Percentiles rank a stretch among this genome's conserved stretches.
Evolutionary conservation across 2,113 vertebrate genomes (phyloP).

Genomic region (Narcine bancroftii): DNA sequence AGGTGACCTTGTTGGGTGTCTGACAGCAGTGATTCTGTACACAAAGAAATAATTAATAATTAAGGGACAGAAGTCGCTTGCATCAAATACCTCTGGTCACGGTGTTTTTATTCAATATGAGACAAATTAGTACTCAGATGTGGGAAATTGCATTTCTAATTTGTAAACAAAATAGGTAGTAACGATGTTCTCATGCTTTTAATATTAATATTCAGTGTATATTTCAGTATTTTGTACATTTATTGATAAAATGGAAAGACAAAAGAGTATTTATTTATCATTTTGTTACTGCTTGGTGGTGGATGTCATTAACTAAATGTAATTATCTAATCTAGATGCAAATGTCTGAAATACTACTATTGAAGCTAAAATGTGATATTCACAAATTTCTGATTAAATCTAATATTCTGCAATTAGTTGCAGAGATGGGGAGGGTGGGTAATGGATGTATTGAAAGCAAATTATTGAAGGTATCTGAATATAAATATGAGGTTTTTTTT

Average conservation of each 20-base stretch:
- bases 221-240: not conserved
- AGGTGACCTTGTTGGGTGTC: not conserved
- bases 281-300: not conserved
- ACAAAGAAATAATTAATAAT: not conserved
- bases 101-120: not conserved
- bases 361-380: too few relatives aligned
- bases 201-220: not conserved
- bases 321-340: too few relatives aligned
- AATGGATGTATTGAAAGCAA: too few relatives aligned
- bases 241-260: not conserved
- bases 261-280: not conserved
- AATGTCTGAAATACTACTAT: too few relatives aligned
- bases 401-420: too few relatives aligned
- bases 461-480: too few relatives aligned
- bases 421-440: too few relatives aligned
- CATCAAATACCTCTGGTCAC: not conserved
- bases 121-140: not conserved
- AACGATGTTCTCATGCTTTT: not conserved
- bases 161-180: not conserved
- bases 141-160: not conserved
- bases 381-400: not conserved
- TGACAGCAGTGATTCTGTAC: not conserved
- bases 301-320: not conserved
- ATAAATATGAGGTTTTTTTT: too few relatives aligned
- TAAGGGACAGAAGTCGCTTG: not conserved